Evolutionary conservation across 2,888 invertebrate species (phyloP), one percentile per base, ranked within the genome.

Genomic region (Mimumesa dahlbomi): DNA sequence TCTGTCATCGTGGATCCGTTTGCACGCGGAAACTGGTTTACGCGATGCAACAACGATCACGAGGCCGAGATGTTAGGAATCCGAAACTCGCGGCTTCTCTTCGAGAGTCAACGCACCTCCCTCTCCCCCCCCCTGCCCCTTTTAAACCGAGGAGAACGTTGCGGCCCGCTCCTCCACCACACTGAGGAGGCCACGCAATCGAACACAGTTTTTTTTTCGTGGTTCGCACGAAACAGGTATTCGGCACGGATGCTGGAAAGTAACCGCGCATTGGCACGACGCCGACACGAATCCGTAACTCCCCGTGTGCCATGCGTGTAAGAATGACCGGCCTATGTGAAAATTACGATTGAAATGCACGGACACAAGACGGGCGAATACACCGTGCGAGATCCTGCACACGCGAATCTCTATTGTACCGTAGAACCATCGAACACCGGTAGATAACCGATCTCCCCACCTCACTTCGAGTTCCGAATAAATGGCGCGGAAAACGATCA

Each of bases 201-300:
- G 62, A 42, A 69, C 48, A 69, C 48, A 75, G 63, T 66, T 71
- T 77, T 73, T n/a, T n/a, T 72, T 48, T 65, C 62, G 66, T 59
- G 52, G 63, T 61, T 76, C 78, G 75, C 76, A 75, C 79, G 76
- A 80, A 84, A 84, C 84, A 84, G 82, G 83, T 83, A 83, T 83
- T 82, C 73, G 64, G 50, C 54, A 36, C 61, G 61, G 59, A 65
- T 57, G 45, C 67, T 57, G 53, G 36, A 63, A 58, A 56, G 54
- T 57, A 42, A 29, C 57, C 62, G 62, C n/a, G 73, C 62, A 75
- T 75, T 54, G 72, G 67, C 79, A 68, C 59, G 52, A 72, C 70
- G 68, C 66, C 67, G 66, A 67, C 73, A 57, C 54, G 42, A 58
- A 49, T 57, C 52, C 58, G 59, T 67, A 66, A 62, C 71, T 63